Conservation (phyloP, 2,888 invertebrate species). For the Augiades crinisus region DNA sequence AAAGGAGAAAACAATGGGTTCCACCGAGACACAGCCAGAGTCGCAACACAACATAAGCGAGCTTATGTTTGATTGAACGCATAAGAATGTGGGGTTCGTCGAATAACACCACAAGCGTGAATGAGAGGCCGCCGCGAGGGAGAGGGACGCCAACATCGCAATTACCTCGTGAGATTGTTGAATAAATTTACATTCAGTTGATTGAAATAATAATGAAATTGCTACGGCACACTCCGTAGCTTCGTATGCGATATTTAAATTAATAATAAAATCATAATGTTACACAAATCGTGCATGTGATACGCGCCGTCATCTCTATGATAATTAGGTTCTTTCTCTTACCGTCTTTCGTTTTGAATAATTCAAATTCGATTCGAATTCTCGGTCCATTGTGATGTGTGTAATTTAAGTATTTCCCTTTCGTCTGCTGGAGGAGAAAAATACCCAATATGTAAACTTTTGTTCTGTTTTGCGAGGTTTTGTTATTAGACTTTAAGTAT, state of each 20-base stretch:
- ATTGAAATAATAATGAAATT: conserved; percentile 82
- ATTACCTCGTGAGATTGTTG: conserved; percentile 81
- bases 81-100: conserved; percentile 72
- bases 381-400: conserved; percentile 29
- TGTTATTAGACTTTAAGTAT: conserved; percentile 17
- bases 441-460: conserved; percentile 8
- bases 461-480: conserved; percentile 6
- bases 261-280: conserved; percentile 79
- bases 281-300: conserved; percentile 68
- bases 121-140: conserved; percentile 43
- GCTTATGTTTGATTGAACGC: conserved; percentile 76
- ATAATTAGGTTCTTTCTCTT: conserved; percentile 59
- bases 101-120: conserved; percentile 42
- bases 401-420: conserved; percentile 32
- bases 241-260: conserved; percentile 77
- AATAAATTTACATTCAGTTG: conserved; percentile 82
- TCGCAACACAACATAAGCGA: conserved; percentile 48
- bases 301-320: conserved; percentile 60
- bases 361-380: conserved; percentile 46
- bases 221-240: conserved; percentile 71
- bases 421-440: conserved; percentile 27
- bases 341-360: conserved; percentile 50
- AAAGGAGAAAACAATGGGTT: conserved; percentile 57
- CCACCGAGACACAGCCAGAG: conserved; percentile 49
- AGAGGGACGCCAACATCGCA: conserved; percentile 63